Evolutionary conservation across 2,888 invertebrate species (phyloP).

Genomic region (Congeria kusceri): DNA sequence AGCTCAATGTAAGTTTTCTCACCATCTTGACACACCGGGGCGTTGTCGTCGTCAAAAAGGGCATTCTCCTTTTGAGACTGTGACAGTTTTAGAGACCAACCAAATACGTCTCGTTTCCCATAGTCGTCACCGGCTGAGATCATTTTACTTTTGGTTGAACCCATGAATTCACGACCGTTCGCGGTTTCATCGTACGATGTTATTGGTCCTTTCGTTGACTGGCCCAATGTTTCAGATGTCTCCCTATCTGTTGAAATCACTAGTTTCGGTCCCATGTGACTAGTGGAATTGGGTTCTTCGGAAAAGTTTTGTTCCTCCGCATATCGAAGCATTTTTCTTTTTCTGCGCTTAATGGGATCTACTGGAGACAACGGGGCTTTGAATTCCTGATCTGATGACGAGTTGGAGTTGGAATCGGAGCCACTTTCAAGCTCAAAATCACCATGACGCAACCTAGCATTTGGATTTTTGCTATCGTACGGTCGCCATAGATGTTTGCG

Average conservation of each 20-base stretch:
- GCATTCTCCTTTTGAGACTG: slow-evolving; percentile 18
- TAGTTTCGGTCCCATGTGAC: slow-evolving; percentile 2
- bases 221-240: background rate
- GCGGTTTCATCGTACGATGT: background rate
- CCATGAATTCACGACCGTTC: background rate
- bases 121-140: slow-evolving; percentile 42
- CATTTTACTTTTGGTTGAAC: slow-evolving; percentile 45
- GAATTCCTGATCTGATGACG: slow-evolving; percentile 56
- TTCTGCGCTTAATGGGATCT: slow-evolving; percentile 58
- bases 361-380: slow-evolving; percentile 37
- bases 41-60: slow-evolving; percentile 3
- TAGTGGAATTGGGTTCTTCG: background rate
- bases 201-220: background rate
- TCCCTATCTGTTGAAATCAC: background rate
- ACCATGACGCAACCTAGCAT: slow-evolving; percentile 3
- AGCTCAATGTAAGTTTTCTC: slow-evolving; percentile 64
- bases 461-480: slow-evolving; percentile 45
- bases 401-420: slow-evolving; percentile 43
- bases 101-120: slow-evolving; percentile 60
- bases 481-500: slow-evolving; percentile 64
- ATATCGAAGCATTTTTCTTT: slow-evolving; percentile 46
- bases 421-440: slow-evolving; percentile 44
- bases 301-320: slow-evolving; percentile 13
- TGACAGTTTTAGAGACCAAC: slow-evolving; percentile 59
- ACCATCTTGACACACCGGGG: slow-evolving; percentile 51